phyloP scores from a whole-genome alignment of 1,140 invertebrate genomes.

The Trichomalopsis sarcophagae region DNA sequence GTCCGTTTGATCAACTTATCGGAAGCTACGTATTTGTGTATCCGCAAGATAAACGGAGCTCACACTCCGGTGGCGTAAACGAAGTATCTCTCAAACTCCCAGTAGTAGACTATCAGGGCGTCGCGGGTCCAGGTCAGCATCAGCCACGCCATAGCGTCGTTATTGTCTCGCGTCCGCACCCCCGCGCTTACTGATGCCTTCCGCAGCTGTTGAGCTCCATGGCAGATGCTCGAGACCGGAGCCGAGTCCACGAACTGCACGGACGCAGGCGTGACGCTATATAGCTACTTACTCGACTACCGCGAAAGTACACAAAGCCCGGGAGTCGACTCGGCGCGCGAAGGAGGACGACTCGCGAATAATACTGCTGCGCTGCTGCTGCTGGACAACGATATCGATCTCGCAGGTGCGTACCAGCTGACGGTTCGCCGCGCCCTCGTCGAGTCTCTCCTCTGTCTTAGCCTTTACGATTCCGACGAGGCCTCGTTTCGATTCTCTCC shows the following conservation, averaged over 20 bases:
- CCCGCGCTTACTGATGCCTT: too few species aligned
- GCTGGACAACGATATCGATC: slow-evolving; percentile 1
- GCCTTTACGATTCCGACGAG: too few species aligned
- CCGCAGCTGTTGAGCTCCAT: too few species aligned
- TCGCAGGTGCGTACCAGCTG: background rate
- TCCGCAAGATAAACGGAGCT: too few species aligned
- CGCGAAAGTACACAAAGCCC: background rate
- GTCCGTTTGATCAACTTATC: background rate
- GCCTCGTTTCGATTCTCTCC: too few species aligned
- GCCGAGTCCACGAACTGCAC: too few species aligned
- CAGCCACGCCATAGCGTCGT: background rate
- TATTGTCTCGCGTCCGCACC: background rate
- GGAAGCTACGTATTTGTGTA: background rate
- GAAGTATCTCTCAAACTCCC: background rate
- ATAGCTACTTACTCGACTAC: too few species aligned
- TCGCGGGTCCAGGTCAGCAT: background rate
- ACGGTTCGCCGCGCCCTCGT: background rate
- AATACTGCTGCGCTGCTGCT: background rate
- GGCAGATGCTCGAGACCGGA: too few species aligned
- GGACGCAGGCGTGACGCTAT: too few species aligned
- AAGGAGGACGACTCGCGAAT: background rate
- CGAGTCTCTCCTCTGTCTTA: background rate
- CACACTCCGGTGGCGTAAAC: background rate
- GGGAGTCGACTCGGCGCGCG: background rate
- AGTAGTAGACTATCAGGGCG: background rate